Evolutionary conservation across 2,797 vertebrate genomes (phyloP).

Genomic region (Sandelia bainsii): DNA sequence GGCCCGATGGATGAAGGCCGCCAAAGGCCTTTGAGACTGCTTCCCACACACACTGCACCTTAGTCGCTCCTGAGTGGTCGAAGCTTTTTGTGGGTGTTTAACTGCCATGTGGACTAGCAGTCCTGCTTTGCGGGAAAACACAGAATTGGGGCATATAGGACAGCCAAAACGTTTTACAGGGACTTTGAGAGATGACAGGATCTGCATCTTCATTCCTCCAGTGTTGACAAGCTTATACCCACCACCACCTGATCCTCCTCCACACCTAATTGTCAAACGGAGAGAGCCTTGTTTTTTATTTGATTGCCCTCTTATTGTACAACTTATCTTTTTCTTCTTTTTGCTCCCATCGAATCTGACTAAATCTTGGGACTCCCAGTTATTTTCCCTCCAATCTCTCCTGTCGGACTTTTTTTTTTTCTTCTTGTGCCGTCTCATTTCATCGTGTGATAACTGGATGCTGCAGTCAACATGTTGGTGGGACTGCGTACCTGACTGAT

Average conservation of each 20-base stretch:
- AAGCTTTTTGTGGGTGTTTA: constrained; percentile 84
- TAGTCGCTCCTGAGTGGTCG: constrained; percentile 79
- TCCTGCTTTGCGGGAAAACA: constrained; percentile 85
- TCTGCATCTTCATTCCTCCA: constrained; percentile 81
- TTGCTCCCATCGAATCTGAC: constrained; percentile 77
- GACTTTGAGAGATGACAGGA: constrained; percentile 84
- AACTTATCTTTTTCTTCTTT: constrained; percentile 78
- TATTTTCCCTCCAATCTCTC: constrained; percentile 82
- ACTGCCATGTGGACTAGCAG: constrained; percentile 86
- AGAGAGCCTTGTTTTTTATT: constrained; percentile 83
- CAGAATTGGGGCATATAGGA: constrained; percentile 84
- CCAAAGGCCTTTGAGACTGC: constrained; percentile 84
- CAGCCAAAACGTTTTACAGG: constrained; percentile 86
- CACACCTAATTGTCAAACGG: constrained; percentile 83
- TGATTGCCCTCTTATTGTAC: constrained; percentile 73
- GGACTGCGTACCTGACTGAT: constrained; percentile 75
- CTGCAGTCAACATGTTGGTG: constrained; percentile 75
- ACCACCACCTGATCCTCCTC: constrained; percentile 80
- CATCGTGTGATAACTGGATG: constrained; percentile 78
- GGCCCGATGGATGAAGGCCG: constrained; percentile 85
- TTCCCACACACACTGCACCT: constrained; percentile 87
- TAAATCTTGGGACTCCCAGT: constrained; percentile 78
- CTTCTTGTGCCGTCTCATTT: constrained; percentile 84
- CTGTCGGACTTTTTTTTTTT: constrained; percentile 86
- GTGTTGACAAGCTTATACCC: constrained; percentile 85